Evolutionary conservation across 2,888 invertebrate genomes (phyloP).

Genomic region (Drosophila antonietae): DNA sequence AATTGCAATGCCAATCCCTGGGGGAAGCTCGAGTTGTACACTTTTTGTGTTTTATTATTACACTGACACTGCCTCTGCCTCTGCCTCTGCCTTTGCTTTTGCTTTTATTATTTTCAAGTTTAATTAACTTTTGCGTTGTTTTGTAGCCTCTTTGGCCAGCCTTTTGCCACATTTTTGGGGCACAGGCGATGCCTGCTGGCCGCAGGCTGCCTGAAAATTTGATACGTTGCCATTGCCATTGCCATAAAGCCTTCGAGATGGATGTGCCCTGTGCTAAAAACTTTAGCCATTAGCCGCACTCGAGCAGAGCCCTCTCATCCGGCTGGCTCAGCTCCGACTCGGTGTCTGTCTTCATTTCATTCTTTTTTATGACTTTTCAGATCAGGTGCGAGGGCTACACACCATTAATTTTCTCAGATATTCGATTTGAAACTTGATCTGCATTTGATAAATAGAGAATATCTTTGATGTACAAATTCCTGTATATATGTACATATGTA

Average conservation of each 20-base stretch:
- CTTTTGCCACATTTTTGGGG: slow-evolving; percentile 41
- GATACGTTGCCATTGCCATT: slow-evolving; percentile 52
- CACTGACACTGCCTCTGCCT: slow-evolving; percentile 2
- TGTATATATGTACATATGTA: neutral
- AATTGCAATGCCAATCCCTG: slow-evolving; percentile 25
- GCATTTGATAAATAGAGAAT: neutral
- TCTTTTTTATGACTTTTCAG: neutral
- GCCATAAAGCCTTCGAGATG: slow-evolving; percentile 51
- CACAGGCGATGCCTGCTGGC: slow-evolving; percentile 32
- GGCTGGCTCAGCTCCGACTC: neutral
- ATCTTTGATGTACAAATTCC: neutral
- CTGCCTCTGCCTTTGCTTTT: slow-evolving; percentile 33
- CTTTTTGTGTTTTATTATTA: slow-evolving; percentile 75
- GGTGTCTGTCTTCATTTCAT: neutral
- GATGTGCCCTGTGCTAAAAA: slow-evolving; percentile 38
- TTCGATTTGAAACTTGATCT: slow-evolving; percentile 12
- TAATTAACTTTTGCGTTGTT: slow-evolving; percentile 76
- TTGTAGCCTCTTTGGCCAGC: slow-evolving; percentile 58
- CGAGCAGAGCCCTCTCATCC: slow-evolving; percentile 10
- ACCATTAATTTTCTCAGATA: neutral
- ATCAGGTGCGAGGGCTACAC: slow-evolving; percentile 19
- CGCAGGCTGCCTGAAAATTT: slow-evolving; percentile 59
- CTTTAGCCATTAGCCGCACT: slow-evolving; percentile 27
- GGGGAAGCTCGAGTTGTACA: slow-evolving; percentile 52
- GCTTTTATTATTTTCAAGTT: slow-evolving; percentile 79